These are phyloP conservation scores for Corynorhinus townsendii DNA, from an alignment of 2,113 vertebrate genomes.

Conservation along the genomic window DNA sequence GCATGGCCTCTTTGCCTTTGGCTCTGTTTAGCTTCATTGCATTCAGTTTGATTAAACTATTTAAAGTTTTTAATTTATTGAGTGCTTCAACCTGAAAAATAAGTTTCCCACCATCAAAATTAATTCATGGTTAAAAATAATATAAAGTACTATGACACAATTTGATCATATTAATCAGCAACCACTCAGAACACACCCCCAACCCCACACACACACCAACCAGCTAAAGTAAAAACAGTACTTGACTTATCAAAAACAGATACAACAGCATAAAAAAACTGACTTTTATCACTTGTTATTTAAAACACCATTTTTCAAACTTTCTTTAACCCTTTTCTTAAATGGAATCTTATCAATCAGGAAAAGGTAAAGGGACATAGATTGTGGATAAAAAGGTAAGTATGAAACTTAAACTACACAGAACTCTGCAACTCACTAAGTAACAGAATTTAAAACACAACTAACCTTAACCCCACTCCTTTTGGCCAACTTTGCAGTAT, in stretches of 20 bases:
- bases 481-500: neutral
- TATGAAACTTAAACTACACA: neutral
- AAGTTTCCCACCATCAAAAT: slow-evolving; percentile 34
- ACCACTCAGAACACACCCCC: neutral
- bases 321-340: neutral
- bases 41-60: slow-evolving; percentile 94
- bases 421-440: neutral
- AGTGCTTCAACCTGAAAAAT: slow-evolving; percentile 94
- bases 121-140: slow-evolving; percentile 45
- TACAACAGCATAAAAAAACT: neutral
- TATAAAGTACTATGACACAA: neutral
- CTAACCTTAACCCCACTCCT: neutral
- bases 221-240: neutral
- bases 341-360: neutral
- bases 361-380: neutral
- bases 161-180: neutral
- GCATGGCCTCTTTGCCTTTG: slow-evolving; percentile 96
- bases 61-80: slow-evolving; percentile 96
- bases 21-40: slow-evolving; percentile 91
- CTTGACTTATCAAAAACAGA: neutral
- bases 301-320: neutral
- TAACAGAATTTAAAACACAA: neutral
- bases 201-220: neutral
- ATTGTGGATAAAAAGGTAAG: neutral
- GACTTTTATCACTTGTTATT: neutral